Percentiles rank a stretch among this genome's conserved stretches.
phyloP scores from a whole-genome alignment of 2,888 invertebrate species.

The Spisula subtruncata region DNA sequence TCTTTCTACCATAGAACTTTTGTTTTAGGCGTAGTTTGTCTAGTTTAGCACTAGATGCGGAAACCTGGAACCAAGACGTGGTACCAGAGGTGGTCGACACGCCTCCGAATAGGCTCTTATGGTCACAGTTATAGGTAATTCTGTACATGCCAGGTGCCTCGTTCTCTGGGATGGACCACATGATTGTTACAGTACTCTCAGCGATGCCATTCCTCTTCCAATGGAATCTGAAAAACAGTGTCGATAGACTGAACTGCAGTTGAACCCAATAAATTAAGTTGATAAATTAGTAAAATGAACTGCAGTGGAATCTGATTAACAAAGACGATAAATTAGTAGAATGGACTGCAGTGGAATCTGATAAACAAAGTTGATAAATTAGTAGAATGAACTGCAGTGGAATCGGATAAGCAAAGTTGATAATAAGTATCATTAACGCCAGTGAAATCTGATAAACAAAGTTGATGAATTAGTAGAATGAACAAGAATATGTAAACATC shows the following conservation, averaged over 20 bases:
- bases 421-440: no score
- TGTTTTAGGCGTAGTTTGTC: constrained; percentile 33
- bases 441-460: no score
- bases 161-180: constrained; percentile 93
- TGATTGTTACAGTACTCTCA: constrained; percentile 92
- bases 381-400: no score
- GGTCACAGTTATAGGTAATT: constrained; percentile 94
- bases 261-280: neutral
- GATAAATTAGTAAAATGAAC: no score
- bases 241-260: no score
- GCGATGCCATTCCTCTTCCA: constrained; percentile 92
- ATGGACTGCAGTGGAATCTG: no score
- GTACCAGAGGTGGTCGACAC: constrained; percentile 76
- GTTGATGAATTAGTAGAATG: no score
- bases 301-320: no score
- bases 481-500: no score
- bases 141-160: constrained; percentile 93
- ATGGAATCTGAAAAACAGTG: constrained; percentile 91
- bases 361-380: no score
- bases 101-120: constrained; percentile 88
- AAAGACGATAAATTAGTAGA: no score
- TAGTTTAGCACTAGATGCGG: constrained; percentile 31
- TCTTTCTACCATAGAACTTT: constrained; percentile 30
- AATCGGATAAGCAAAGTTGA: no score
- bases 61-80: constrained; percentile 65